Percentiles rank a stretch among this genome's conserved stretches.
Conservation (phyloP, 2,888 invertebrate species). For the Arge pagana region DNA sequence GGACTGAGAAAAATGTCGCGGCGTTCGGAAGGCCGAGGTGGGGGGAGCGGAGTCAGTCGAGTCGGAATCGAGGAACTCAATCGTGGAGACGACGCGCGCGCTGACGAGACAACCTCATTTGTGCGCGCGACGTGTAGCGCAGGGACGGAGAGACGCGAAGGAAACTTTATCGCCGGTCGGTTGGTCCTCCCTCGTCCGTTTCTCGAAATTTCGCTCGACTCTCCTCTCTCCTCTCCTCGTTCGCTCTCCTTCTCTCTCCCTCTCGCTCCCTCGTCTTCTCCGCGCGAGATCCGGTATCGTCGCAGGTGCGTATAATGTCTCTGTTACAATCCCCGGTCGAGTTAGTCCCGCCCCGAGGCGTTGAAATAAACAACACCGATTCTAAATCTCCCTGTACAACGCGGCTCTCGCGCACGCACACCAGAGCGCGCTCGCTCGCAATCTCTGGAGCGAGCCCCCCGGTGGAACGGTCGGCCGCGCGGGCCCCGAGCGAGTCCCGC, state of each 20-base stretch:
- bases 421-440: no score
- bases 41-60: neutral
- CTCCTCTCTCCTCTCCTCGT: conserved; percentile 19
- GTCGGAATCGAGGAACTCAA: conserved; percentile 19
- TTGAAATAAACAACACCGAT: no score
- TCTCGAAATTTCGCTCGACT: conserved; percentile 23
- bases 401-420: no score
- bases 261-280: conserved; percentile 11
- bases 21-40: conserved; percentile 14
- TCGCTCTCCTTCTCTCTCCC: conserved; percentile 27
- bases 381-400: no score
- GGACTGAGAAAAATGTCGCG: conserved; percentile 17
- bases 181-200: conserved; percentile 25
- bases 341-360: no score
- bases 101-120: conserved; percentile 57
- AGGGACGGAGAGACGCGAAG: conserved; percentile 16
- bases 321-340: no score
- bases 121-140: conserved; percentile 40
- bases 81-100: conserved; percentile 40
- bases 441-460: no score
- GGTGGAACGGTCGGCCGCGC: no score
- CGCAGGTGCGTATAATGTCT: no score
- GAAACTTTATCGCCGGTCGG: conserved; percentile 10
- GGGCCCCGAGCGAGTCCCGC: no score
- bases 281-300: no score